Base-by-base conservation (phyloP, 2,113 vertebrate species). In the Astatoreochromis straeleni region DNA sequence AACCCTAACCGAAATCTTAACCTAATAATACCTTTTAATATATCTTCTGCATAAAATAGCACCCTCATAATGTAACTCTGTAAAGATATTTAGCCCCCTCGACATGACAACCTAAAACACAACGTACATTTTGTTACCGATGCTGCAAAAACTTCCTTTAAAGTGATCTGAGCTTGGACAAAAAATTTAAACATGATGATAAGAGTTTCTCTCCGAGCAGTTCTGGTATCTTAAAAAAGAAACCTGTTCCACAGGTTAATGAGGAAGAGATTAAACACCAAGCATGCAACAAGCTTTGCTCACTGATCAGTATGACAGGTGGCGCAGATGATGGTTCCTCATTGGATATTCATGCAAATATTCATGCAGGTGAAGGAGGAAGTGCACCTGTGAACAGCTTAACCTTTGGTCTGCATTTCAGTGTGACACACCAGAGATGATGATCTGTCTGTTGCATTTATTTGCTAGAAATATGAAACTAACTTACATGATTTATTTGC, bases 261-360 rank as follows among this genome's bases (percentile, higher is more conserved):
- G 88, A 88, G 89, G 87, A 90, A 89, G 65, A 84, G 31, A 13
- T 82, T 57, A 11, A 35, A 85, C 68, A 55, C 80, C 6, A 57
- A 81, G 81, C 54, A 55, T 58, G 38, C 35, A 29, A 31, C n/a
- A 85, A 53, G 42, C 42, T 10, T 85, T 2, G n/a, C 51, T 51
- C 80, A 47, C n/a, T 13, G 75, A 84, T 85, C 80, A 21, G 29
- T 13, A 29, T 60, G 13, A 87, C 89, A 90, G 82, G 63, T 80
- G 45, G 73, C 29, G 8, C 70, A 40, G 33, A 49, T 1, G 7
- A 51, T 83, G 11, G 58, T 94, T 94, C 92, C 90, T 91, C 86
- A 82, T 90, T 29, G 47, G 73, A 65, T 13, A 21, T 10, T 85
- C 78, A 95, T 95, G 92, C 92, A 95, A 95, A 95, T 93, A 73